Base-by-base conservation (phyloP, 2,888 invertebrate genomes). In the Heteromyza rotundicornis region DNA sequence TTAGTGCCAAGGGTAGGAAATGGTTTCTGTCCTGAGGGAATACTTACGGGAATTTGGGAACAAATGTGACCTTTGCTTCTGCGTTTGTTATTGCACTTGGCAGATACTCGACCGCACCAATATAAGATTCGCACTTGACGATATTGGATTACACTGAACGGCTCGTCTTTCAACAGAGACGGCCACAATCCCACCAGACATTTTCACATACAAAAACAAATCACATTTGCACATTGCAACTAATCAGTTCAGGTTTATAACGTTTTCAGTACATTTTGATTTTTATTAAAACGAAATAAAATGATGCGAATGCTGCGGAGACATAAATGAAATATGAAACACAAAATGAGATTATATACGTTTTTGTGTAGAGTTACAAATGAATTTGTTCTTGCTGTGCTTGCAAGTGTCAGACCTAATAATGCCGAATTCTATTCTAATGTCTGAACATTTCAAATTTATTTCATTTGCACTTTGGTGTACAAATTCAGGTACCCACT, bases 11-110 rank as follows among this genome's bases (percentile, higher is more conserved):
- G 77, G 79, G 76, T 75, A 75, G 72, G 59, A 76, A 74, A 78
- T 76, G 73, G 74, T 72, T 77, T 65, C 71, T 68, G 63, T 72
- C 75, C 80, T 70, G 60, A 40, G 73, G 81, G 81, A 79, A 74
- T 79, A 73, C 27, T 27, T 27, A 27, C 27, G 5, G 7, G 27
- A 7, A 27, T 10, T 5, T 27, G 53, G 47, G 36, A 62, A 63
- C 80, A 77, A 80, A 78, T 80, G 79, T 78, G 80, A 80, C 80
- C 80, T 77, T 63, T 74, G 76, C 50, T 77, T 64, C 69, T 54
- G 64, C 32, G 57, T 44, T 52, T 17, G 36, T 23, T 51, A 22
- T 14, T 7, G 32, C 19, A 17, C 53, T 10, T 2, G 1, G 32
- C 2, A 32, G 16, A 53, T 32, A 16, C 20, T 40, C 52, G 40